Evolutionary conservation across 1,140 invertebrate species (phyloP).

Genomic region (Ceratoteleas bidentatus): DNA sequence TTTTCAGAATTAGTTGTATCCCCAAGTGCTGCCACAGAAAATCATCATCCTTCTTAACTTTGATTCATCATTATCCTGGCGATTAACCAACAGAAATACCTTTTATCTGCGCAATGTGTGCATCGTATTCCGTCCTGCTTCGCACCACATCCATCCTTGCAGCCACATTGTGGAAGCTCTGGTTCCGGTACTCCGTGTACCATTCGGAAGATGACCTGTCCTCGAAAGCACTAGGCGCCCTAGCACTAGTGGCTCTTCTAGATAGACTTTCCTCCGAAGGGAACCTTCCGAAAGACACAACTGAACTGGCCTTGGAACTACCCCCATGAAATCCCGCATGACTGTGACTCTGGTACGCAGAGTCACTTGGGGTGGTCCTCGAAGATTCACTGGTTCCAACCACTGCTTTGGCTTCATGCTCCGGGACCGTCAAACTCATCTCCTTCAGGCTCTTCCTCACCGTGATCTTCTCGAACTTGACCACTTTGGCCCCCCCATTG

Average conservation of each 20-base stretch:
- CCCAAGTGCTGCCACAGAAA: too few relatives aligned
- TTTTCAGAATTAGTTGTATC: too few relatives aligned
- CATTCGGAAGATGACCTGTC: slow-evolving; percentile 80
- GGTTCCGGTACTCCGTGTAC: slow-evolving; percentile 83
- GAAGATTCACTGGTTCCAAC: slow-evolving; percentile 69
- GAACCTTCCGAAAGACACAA: slow-evolving; percentile 80
- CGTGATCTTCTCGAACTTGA: slow-evolving; percentile 86
- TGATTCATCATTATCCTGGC: background rate
- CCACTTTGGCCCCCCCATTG: slow-evolving; percentile 83
- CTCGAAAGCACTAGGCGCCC: slow-evolving; percentile 67
- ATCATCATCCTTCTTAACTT: background rate
- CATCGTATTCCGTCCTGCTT: slow-evolving; percentile 91
- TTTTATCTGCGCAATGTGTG: slow-evolving; percentile 92
- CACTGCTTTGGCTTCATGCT: slow-evolving; percentile 6
- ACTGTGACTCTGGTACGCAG: slow-evolving; percentile 83
- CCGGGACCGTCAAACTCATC: slow-evolving; percentile 56
- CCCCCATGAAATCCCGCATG: slow-evolving; percentile 78
- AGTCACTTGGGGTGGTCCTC: slow-evolving; percentile 83
- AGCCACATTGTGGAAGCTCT: slow-evolving; percentile 82
- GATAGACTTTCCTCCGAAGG: slow-evolving; percentile 83
- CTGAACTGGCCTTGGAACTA: slow-evolving; percentile 79
- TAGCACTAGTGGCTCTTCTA: slow-evolving; percentile 67
- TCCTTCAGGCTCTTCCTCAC: slow-evolving; percentile 83
- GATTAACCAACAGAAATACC: slow-evolving; percentile 82
- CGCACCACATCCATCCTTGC: slow-evolving; percentile 85